Evolutionary conservation across 2,888 invertebrate species (phyloP).

Genomic region (Tachina lurida): DNA sequence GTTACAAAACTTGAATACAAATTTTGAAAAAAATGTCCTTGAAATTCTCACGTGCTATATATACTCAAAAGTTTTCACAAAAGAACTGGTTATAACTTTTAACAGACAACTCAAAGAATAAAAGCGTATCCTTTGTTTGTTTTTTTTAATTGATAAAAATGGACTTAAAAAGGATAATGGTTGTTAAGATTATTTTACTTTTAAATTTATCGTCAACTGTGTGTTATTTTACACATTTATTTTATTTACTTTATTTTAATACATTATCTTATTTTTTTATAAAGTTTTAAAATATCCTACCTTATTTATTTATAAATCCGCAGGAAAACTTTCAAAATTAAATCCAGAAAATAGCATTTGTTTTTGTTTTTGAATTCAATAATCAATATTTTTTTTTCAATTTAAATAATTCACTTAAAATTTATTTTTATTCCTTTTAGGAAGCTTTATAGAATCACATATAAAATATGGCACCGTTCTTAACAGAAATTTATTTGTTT

Average conservation of each 20-base stretch:
- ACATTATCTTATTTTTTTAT: not conserved
- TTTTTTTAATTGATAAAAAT: conserved; percentile 62
- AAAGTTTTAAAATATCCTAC: conserved; percentile 19
- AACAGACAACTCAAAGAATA: no score
- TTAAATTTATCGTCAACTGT: no score
- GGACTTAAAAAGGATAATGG: conserved; percentile 54
- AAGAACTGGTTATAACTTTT: no score
- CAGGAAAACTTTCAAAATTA: conserved; percentile 18
- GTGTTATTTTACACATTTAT: no score
- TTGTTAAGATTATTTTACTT: no score
- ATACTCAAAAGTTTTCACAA: no score
- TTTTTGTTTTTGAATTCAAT: conserved; percentile 8
- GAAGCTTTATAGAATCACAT: conserved; percentile 27
- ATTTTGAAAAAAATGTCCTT: no score
- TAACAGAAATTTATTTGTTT: conserved; percentile 35
- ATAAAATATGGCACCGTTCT: conserved; percentile 43
- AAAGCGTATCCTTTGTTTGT: conserved; percentile 30
- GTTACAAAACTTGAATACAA: no score
- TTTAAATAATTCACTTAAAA: not conserved
- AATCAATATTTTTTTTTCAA: not conserved
- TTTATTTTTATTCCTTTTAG: conserved; percentile 37
- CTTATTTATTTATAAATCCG: conserved; percentile 43
- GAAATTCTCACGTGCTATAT: no score
- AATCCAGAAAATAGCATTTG: conserved; percentile 58
- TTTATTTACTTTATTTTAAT: no score